Percentiles rank a stretch among this genome's conserved stretches.
These are phyloP conservation scores for Armadillidium nasatum DNA, from an alignment of 1,140 invertebrate species.

Conservation along the genomic window DNA sequence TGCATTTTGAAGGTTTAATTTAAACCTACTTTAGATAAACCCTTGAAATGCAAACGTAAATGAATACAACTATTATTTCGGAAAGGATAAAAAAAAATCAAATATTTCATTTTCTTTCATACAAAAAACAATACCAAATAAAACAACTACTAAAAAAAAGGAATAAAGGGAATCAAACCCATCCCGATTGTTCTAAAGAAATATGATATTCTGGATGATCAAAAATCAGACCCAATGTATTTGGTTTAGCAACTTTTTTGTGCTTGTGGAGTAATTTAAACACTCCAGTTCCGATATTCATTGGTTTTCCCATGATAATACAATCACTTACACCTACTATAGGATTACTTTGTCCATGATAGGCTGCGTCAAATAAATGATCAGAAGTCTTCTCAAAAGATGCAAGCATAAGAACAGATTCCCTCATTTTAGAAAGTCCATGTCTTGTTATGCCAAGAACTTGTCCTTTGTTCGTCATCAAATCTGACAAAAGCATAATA, in stretches of 20 bases:
- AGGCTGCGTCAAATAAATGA: conserved; percentile 97
- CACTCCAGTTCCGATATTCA: conserved; percentile 59
- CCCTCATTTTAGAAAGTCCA: conserved; percentile 82
- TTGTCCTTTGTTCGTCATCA: conserved; percentile 96
- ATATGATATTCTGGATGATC: not conserved
- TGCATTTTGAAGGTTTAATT: too few relatives aligned
- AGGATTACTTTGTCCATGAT: conserved; percentile 91
- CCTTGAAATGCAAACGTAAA: too few relatives aligned
- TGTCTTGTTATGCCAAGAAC: conserved; percentile 91
- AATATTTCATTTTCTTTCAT: too few relatives aligned
- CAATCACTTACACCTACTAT: conserved; percentile 77
- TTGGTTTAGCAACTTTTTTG: not conserved
- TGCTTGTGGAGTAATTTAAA: conserved; percentile 53
- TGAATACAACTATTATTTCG: too few relatives aligned
- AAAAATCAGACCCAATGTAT: not conserved
- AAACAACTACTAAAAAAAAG: too few relatives aligned
- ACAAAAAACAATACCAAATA: too few relatives aligned
- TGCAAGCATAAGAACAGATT: conserved; percentile 95
- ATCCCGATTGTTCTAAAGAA: not conserved
- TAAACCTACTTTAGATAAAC: too few relatives aligned
- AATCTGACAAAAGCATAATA: conserved; percentile 92
- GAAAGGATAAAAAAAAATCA: too few relatives aligned
- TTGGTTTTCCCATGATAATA: conserved; percentile 62
- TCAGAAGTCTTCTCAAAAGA: conserved; percentile 99
- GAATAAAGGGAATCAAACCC: not conserved